Conservation (phyloP, 92 coral and sea anemone genomes). For the Phymanthus crucifer region DNA sequence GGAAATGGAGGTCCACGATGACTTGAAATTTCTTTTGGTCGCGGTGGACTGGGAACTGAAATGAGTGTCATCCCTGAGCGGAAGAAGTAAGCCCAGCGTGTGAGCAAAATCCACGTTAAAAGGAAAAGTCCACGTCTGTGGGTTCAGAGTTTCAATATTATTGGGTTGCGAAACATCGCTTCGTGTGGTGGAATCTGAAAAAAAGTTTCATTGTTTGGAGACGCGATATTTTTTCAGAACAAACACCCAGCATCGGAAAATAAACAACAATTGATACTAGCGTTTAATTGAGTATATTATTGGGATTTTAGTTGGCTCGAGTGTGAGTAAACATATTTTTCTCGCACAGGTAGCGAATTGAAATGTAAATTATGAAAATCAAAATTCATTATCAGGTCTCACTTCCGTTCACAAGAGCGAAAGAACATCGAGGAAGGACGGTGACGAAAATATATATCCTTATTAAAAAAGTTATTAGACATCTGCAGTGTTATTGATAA, state of each 20-base stretch:
- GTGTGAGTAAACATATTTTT: conserved; percentile 5
- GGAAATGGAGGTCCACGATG: too few species aligned
- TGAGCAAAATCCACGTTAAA: background rate
- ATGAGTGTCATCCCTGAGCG: too few species aligned
- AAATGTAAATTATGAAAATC: background rate
- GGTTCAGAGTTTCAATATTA: background rate
- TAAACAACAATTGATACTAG: background rate
- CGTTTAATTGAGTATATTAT: background rate
- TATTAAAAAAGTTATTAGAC: background rate
- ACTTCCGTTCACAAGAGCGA: conserved; percentile 32
- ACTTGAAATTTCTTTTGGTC: too few species aligned
- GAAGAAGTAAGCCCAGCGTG: too few species aligned
- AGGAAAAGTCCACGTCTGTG: background rate
- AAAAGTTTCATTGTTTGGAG: background rate
- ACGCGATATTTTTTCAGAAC: background rate
- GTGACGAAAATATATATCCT: background rate
- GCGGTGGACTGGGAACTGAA: too few species aligned
- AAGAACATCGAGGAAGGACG: background rate
- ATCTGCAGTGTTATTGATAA: background rate
- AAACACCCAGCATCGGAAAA: background rate
- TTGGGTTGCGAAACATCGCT: background rate
- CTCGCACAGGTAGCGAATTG: background rate
- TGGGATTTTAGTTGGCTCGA: background rate
- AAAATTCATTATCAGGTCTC: background rate
- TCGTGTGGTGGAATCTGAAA: background rate